Conservation (phyloP, 1,140 invertebrate genomes). For the Drosophila malerkotliana region DNA sequence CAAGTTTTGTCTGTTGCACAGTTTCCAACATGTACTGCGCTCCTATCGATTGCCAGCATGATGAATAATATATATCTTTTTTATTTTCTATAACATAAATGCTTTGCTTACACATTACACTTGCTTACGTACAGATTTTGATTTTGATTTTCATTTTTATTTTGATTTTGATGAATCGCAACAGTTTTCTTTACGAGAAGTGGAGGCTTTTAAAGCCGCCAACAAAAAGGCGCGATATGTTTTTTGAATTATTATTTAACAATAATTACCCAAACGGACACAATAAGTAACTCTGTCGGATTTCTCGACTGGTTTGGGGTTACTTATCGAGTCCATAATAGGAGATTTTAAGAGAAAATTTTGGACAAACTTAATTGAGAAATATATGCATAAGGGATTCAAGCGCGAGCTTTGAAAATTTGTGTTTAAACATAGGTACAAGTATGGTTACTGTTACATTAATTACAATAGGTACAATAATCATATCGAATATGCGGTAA, state of each 20-base stretch:
- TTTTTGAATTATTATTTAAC: conserved; percentile 61
- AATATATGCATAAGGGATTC: conserved; percentile 7
- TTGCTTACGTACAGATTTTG: conserved; percentile 62
- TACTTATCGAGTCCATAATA: conserved; percentile 30
- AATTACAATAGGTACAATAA: conserved; percentile 55
- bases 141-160: conserved; percentile 36
- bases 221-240: conserved; percentile 72
- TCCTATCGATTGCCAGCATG: conserved; percentile 49
- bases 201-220: conserved; percentile 41
- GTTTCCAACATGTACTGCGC: conserved; percentile 26
- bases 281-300: conserved; percentile 17
- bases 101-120: conserved; percentile 70
- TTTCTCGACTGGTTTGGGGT: not conserved
- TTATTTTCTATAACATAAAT: conserved; percentile 69
- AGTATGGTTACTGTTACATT: conserved; percentile 66
- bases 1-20: conserved; percentile 63
- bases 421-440: conserved; percentile 68
- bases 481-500: conserved; percentile 49
- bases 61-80: conserved; percentile 51
- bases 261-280: conserved; percentile 24
- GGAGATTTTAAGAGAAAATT: conserved; percentile 28
- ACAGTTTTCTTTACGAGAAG: conserved; percentile 29
- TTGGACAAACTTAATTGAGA: conserved; percentile 47
- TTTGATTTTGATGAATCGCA: conserved; percentile 54
- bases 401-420: conserved; percentile 47